Conservation (phyloP, 2,797 vertebrate genomes). For the Poecilia velifera region DNA sequence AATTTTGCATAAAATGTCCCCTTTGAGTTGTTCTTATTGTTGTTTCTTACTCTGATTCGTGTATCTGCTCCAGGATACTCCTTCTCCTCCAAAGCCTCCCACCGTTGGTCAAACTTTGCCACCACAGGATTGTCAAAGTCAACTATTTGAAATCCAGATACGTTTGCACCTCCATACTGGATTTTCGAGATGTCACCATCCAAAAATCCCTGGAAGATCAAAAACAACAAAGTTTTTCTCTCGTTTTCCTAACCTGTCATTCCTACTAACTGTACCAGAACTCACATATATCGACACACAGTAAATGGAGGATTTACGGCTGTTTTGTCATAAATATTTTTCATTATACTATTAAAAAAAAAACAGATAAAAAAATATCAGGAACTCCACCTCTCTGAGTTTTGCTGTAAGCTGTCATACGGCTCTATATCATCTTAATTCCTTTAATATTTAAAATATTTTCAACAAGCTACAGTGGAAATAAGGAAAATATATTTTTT, state of each 20-base stretch:
- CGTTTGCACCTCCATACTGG: slow-evolving; percentile 96
- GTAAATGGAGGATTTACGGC: background rate
- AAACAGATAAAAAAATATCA: background rate
- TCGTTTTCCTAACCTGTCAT: background rate
- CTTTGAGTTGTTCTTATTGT: no score
- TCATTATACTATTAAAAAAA: background rate
- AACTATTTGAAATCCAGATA: slow-evolving; percentile 97
- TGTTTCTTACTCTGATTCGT: slow-evolving; percentile 82
- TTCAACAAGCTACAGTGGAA: background rate
- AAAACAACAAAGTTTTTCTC: slow-evolving; percentile 1
- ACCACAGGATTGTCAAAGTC: slow-evolving; percentile 96
- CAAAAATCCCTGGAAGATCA: slow-evolving; percentile 87
- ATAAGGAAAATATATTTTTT: background rate
- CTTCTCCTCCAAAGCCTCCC: slow-evolving; percentile 96
- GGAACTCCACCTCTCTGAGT: background rate
- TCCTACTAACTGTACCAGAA: background rate
- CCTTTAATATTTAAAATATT: background rate
- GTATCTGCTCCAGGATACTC: slow-evolving; percentile 96
- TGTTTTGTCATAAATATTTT: background rate
- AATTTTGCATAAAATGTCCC: no score
- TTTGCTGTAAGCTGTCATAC: background rate
- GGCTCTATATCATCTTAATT: background rate
- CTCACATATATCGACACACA: background rate
- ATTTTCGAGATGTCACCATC: slow-evolving; percentile 97
- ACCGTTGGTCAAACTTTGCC: slow-evolving; percentile 95